A percentile compares a stretch with the other conserved stretches of the same genome.
Conservation (phyloP, 2,888 invertebrate species). For the Drosophila mayaguana region DNA sequence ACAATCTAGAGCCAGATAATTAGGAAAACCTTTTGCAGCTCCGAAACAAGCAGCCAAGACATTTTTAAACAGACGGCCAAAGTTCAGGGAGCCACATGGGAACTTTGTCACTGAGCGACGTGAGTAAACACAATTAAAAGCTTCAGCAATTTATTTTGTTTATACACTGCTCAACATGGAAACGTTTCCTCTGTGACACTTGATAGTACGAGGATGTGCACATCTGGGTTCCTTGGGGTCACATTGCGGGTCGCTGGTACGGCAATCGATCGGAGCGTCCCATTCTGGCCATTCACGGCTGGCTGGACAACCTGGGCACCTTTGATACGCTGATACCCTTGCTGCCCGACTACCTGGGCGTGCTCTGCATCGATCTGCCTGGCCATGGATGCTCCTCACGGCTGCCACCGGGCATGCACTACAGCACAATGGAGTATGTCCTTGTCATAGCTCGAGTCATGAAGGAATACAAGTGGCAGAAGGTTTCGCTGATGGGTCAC, state of each 20-base stretch:
- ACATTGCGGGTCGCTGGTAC: slow-evolving; percentile 90
- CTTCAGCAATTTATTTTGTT: slow-evolving; percentile 29
- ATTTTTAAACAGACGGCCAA: slow-evolving; percentile 7
- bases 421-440: slow-evolving; percentile 78
- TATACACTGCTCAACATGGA: slow-evolving; percentile 39
- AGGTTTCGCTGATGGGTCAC: slow-evolving; percentile 88
- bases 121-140: slow-evolving; percentile 35
- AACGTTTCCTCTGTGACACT: not conserved
- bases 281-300: slow-evolving; percentile 90
- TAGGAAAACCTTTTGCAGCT: slow-evolving; percentile 31
- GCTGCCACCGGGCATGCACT: slow-evolving; percentile 86
- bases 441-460: slow-evolving; percentile 86
- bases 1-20: not conserved
- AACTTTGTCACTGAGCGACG: slow-evolving; percentile 53
- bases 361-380: slow-evolving; percentile 88
- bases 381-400: slow-evolving; percentile 90
- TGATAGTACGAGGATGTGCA: slow-evolving; percentile 87
- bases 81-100: slow-evolving; percentile 43
- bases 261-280: slow-evolving; percentile 88
- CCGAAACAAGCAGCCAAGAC: not conserved
- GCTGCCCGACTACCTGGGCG: slow-evolving; percentile 85
- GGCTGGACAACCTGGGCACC: slow-evolving; percentile 91
- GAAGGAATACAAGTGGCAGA: slow-evolving; percentile 88
- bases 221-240: slow-evolving; percentile 89
- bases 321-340: slow-evolving; percentile 89